Evolutionary conservation across 1,140 invertebrate species (phyloP), one percentile per base, ranked within the genome.

Genomic region (Hyphantria cunea): DNA sequence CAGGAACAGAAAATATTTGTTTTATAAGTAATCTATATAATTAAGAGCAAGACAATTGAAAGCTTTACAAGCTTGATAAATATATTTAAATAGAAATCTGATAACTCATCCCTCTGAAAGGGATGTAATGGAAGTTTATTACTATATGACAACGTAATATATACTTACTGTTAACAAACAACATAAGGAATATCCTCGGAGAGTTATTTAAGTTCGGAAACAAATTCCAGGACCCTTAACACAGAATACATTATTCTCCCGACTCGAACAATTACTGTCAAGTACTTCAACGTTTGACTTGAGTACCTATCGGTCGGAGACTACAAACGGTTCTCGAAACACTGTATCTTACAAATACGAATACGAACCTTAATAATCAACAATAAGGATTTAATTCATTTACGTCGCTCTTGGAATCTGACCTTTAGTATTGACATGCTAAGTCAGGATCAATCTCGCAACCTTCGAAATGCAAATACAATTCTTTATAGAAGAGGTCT

Each of bases 401-500:
- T 39, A 14, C 37, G 31, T 17, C 37, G 14, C n/a, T 34, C 33
- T 25, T 0, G 41, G 31, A 17, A 65, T 68, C 75, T 80, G 78
- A 83, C 82, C 77, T 74, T 51, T 47, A 62, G 68, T 83, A 82
- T 80, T 78, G 79, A 74, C 77, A 76, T 75, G 73, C 75, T 71
- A 72, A 75, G 78, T 76, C 73, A 72, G 70, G 65, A 76, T 76
- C 73, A 84, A 85, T 80, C 79, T 73, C 72, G 76, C 63, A 65
- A 72, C 47, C 47, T 71, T 63, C 68, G 72, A 74, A 83, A 89
- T 85, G 82, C 84, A 89, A 89, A 89, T 86, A 84, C 74, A 74
- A 80, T 80, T 86, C 80, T 86, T 85, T 86, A 80, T 80, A 74
- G 70, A 78, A 55, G 68, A 77, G 69, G 70, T 72, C 60, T 51